Conservation (phyloP, 2,113 vertebrate species). For the Colius striatus region DNA sequence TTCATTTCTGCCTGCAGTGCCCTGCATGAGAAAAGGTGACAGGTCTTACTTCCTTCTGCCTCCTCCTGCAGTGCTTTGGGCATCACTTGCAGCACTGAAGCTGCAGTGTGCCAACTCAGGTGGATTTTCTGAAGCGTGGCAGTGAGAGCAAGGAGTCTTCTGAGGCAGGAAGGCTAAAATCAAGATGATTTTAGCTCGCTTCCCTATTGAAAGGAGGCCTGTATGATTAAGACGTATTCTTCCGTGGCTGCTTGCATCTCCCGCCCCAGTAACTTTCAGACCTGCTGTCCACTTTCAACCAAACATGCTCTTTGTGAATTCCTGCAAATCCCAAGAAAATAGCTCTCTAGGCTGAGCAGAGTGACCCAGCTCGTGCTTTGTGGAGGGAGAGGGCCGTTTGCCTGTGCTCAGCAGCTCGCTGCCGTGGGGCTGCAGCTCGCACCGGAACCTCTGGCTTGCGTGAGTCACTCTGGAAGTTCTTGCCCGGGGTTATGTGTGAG, state of each 20-base stretch:
- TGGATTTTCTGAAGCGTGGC: background rate
- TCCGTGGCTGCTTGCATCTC: background rate
- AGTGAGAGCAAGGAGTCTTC: background rate
- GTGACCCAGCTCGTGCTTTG: rapidly evolving
- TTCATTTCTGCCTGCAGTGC: background rate
- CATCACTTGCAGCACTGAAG: rapidly evolving
- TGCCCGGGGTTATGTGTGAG: background rate
- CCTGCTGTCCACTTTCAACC: background rate
- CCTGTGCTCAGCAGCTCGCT: background rate
- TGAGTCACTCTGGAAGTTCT: conserved; percentile 38
- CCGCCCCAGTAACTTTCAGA: background rate
- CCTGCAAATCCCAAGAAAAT: background rate
- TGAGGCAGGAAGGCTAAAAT: background rate
- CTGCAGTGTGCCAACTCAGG: rapidly evolving
- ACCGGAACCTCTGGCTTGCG: background rate
- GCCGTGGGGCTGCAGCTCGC: background rate
- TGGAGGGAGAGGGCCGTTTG: background rate
- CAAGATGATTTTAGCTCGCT: background rate
- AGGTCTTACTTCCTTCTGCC: background rate
- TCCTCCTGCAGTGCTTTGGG: background rate
- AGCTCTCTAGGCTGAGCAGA: background rate
- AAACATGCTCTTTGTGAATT: background rate
- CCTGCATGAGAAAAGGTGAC: background rate
- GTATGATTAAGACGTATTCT: background rate
- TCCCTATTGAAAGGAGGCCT: background rate